A percentile compares a stretch with the other conserved stretches of the same genome.
These are phyloP conservation scores for Falco berigora DNA, from an alignment of 2,797 vertebrate genomes.

Conservation along the genomic window DNA sequence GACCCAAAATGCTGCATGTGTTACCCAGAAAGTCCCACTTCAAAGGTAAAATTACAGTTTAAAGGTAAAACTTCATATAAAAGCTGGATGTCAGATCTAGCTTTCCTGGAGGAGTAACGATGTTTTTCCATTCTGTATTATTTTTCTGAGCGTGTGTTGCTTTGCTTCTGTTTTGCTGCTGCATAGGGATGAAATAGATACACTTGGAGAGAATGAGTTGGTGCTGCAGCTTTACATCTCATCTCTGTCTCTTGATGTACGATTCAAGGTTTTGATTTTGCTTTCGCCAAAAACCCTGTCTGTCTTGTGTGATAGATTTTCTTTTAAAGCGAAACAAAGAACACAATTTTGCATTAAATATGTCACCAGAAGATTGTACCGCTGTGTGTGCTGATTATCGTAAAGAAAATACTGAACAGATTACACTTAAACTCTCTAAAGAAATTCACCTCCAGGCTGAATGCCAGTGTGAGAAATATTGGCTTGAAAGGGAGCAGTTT, in stretches of 20 bases:
- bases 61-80: not conserved
- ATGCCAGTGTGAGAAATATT: not conserved
- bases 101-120: not conserved
- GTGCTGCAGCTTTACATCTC: not conserved
- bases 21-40: not conserved
- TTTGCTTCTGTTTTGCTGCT: not conserved
- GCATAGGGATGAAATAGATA: not conserved
- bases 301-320: not conserved
- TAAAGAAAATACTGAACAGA: not conserved
- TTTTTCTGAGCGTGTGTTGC: not conserved
- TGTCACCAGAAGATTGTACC: not conserved
- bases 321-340: not conserved
- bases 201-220: not conserved
- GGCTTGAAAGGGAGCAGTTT: not conserved
- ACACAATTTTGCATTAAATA: not conserved
- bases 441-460: conserved; percentile 11
- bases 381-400: not conserved
- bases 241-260: not conserved
- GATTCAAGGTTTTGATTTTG: not conserved
- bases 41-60: not conserved
- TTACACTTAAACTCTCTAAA: not conserved
- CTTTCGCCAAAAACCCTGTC: not conserved
- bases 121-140: not conserved
- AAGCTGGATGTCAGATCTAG: not conserved
- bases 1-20: not conserved